Evolutionary conservation across 2,888 invertebrate genomes (phyloP).

Genomic region (Chydorus sphaericus): DNA sequence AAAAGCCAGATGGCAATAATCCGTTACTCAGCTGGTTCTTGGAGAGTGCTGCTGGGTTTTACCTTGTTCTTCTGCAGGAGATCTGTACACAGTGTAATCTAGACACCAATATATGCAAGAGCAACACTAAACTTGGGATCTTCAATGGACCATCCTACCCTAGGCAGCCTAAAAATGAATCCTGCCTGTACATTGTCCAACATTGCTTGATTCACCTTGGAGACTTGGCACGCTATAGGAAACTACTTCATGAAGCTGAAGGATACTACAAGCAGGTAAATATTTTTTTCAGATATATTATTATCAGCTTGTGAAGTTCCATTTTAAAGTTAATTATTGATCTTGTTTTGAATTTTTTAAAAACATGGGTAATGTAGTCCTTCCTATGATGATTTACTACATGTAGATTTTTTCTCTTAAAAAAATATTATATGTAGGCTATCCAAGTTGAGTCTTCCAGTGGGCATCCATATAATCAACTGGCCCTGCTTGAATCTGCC

Average conservation of each 20-base stretch:
- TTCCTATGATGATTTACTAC: too few relatives aligned
- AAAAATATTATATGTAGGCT: too few relatives aligned
- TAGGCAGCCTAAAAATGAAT: conserved; percentile 42
- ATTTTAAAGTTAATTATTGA: too few relatives aligned
- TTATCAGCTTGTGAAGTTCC: too few relatives aligned
- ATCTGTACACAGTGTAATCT: conserved; percentile 65
- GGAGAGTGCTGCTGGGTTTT: conserved; percentile 73
- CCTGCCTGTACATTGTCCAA: conserved; percentile 71
- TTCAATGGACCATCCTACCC: conserved; percentile 18
- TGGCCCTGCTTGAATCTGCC: conserved; percentile 62
- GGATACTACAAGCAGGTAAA: conserved; percentile 71
- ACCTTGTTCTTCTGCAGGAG: conserved; percentile 62
- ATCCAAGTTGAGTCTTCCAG: conserved; percentile 54
- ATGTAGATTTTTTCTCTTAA: too few relatives aligned
- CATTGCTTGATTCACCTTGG: conserved; percentile 80
- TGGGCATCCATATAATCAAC: conserved; percentile 80
- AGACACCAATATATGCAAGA: conserved; percentile 30
- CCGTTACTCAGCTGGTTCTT: conserved; percentile 64
- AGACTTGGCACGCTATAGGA: conserved; percentile 68
- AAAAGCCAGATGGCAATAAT: conserved; percentile 53
- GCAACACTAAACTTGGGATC: conserved; percentile 26
- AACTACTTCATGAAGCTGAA: conserved; percentile 64
- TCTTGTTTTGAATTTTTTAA: too few relatives aligned
- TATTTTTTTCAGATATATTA: too few relatives aligned
- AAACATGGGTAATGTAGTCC: too few relatives aligned